phyloP scores from a whole-genome alignment of 2,113 vertebrate species.

The Butorides virescens region DNA sequence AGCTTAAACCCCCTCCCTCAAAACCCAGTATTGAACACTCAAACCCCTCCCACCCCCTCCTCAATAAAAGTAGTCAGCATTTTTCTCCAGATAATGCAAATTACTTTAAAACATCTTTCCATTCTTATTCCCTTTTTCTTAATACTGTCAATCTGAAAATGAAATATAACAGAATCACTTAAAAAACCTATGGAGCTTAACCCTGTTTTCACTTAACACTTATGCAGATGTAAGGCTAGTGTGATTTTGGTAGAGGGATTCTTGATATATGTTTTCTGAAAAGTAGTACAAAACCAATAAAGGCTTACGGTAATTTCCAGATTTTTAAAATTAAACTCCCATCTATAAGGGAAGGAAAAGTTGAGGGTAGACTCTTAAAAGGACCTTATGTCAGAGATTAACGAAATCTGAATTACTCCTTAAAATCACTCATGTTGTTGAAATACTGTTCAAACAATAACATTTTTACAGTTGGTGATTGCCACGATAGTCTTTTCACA shows the following conservation, averaged over 20 bases:
- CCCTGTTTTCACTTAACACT: neutral
- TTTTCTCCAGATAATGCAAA: neutral
- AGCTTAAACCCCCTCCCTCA: neutral
- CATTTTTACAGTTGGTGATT: neutral
- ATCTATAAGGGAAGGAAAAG: neutral
- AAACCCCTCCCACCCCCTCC: neutral
- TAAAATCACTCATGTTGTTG: neutral
- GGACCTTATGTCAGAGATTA: neutral
- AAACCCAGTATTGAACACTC: neutral
- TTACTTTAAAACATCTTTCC: neutral
- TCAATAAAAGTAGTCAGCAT: neutral
- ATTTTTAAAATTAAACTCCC: neutral
- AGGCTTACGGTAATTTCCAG: neutral
- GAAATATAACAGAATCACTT: neutral
- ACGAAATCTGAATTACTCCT: neutral
- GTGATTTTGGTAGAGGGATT: neutral
- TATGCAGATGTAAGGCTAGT: neutral
- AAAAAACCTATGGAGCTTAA: neutral
- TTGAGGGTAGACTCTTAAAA: neutral
- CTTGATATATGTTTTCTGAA: neutral
- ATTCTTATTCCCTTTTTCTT: neutral
- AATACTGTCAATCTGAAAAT: slow-evolving; percentile 21
- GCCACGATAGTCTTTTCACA: neutral
- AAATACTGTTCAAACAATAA: neutral
- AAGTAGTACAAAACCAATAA: neutral